Conservation (phyloP, 2,113 vertebrate genomes). For the Tylochromis polylepis region DNA sequence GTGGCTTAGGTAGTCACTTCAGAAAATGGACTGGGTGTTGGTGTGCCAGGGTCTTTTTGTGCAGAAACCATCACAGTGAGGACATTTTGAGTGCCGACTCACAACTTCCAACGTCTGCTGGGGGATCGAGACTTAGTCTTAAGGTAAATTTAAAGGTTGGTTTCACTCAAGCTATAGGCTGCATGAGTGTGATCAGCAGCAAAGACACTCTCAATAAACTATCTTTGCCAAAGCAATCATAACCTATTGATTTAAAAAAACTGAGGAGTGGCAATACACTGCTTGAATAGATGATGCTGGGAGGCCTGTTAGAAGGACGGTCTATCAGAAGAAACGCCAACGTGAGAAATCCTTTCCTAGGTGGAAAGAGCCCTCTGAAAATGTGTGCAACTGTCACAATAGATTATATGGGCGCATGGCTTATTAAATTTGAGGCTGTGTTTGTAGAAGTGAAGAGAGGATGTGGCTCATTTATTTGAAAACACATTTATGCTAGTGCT, state of each 20-base stretch:
- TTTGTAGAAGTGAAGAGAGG: neutral
- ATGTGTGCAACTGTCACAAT: neutral
- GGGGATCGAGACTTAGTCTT: neutral
- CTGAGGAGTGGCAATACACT: neutral
- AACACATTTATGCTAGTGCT: neutral
- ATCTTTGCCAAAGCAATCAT: neutral
- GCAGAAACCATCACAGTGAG: neutral
- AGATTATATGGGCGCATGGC: neutral
- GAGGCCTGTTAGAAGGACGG: neutral
- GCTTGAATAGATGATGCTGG: neutral
- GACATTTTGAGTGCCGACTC: neutral
- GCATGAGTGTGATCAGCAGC: neutral
- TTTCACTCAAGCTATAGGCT: neutral
- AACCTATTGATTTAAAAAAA: neutral
- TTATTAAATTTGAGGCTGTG: neutral
- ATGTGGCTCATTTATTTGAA: neutral
- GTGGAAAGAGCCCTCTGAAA: neutral
- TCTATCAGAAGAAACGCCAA: neutral
- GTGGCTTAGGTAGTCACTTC: conserved; percentile 59
- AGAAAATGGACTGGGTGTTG: conserved; percentile 35
- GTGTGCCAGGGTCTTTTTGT: neutral
- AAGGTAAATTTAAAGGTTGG: neutral
- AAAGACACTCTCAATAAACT: neutral
- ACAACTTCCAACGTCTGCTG: neutral
- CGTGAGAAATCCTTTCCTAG: neutral